Conservation (phyloP, 2,797 vertebrate genomes). For the Crocodylus rhombifer region DNA sequence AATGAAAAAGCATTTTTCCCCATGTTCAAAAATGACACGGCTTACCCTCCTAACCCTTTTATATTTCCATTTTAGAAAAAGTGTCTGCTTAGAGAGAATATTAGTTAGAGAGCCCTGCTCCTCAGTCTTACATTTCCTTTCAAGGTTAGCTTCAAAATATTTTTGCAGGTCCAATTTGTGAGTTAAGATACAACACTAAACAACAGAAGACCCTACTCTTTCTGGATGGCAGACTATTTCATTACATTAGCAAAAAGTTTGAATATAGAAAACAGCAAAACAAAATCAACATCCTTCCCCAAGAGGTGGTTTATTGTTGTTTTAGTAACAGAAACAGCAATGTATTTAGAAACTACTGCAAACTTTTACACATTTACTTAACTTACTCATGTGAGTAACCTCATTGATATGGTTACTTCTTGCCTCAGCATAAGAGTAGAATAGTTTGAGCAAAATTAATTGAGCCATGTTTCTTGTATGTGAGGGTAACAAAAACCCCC, state of each 20-base stretch:
- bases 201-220: neutral
- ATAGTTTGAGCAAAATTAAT: neutral
- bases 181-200: neutral
- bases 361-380: neutral
- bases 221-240: neutral
- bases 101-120: neutral
- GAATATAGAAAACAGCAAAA: neutral
- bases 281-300: neutral
- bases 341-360: neutral
- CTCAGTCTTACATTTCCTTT: accelerated
- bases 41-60: neutral
- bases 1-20: conserved; percentile 28
- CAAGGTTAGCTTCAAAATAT: neutral
- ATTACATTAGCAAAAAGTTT: neutral
- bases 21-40: neutral
- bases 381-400: neutral
- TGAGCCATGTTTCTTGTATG: neutral
- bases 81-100: accelerated
- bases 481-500: neutral
- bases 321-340: neutral
- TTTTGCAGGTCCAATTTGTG: neutral
- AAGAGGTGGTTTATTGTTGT: neutral
- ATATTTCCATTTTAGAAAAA: neutral
- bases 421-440: neutral
- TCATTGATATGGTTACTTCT: neutral